Conservation (phyloP, 2,888 invertebrate species). For the Dryomyza anilis region DNA sequence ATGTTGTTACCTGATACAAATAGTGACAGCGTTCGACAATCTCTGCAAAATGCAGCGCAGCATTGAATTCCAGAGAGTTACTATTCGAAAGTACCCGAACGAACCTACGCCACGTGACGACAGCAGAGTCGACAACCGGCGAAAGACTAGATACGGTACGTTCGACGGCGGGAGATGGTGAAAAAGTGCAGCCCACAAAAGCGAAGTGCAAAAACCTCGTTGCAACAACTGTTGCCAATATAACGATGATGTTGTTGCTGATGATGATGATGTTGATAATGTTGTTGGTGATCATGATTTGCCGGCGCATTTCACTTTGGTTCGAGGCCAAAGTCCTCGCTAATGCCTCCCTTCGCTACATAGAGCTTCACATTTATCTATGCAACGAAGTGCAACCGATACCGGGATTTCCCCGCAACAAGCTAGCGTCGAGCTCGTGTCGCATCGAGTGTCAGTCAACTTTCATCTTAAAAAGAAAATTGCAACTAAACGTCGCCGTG, state of each 20-base stretch:
- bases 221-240: conserved; percentile 34
- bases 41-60: neutral
- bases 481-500: neutral
- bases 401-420: neutral
- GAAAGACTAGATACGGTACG: neutral
- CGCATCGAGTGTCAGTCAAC: conserved; percentile 6
- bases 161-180: neutral
- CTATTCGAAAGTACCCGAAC: conserved; percentile 21
- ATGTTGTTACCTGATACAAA: too few species aligned
- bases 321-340: conserved; percentile 18
- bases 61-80: neutral
- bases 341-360: neutral
- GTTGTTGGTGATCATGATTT: neutral
- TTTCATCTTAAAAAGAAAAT: neutral
- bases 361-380: neutral
- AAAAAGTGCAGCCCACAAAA: neutral
- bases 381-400: neutral
- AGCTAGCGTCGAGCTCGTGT: neutral
- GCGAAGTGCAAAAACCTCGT: conserved; percentile 16
- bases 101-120: conserved; percentile 1
- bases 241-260: neutral
- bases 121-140: neutral
- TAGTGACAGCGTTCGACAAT: too few species aligned
- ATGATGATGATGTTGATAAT: neutral
- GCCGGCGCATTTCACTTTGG: conserved; percentile 17